phyloP scores from a whole-genome alignment of 64 coral and sea anemone genomes.

The Montipora efflorescens region DNA sequence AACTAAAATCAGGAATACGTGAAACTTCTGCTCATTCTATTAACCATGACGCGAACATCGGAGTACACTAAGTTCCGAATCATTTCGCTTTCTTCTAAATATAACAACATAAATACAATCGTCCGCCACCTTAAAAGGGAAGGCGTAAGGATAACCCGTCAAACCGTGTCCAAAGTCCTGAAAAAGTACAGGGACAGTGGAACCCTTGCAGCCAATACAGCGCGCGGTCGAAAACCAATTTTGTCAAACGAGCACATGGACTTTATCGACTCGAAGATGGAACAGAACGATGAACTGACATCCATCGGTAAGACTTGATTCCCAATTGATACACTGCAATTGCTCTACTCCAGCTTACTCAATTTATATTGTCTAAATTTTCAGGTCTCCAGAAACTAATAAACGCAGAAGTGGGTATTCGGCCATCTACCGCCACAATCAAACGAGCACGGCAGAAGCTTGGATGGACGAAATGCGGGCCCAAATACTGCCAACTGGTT shows the following conservation, averaged over 20 bases:
- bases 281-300: slow-evolving; percentile 42
- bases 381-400: slow-evolving; percentile 17
- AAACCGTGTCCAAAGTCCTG: neutral
- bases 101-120: neutral
- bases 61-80: slow-evolving; percentile 1
- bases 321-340: neutral
- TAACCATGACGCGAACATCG: neutral
- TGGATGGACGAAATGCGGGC: slow-evolving; percentile 32
- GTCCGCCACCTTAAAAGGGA: neutral
- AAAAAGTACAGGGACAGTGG: neutral
- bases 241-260: neutral
- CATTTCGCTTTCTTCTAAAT: neutral
- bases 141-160: neutral
- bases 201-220: neutral
- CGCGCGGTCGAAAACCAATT: neutral
- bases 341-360: neutral
- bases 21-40: too few relatives aligned
- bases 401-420: neutral
- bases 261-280: slow-evolving; percentile 28
- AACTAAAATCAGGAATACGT: too few relatives aligned
- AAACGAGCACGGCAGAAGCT: slow-evolving; percentile 12
- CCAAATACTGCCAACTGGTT: slow-evolving; percentile 58
- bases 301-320: too few relatives aligned
- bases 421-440: neutral
- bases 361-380: neutral